Evolutionary conservation across 2,113 vertebrate species (phyloP), one percentile per base, ranked within the genome.

Genomic region (Calyptomena viridis): DNA sequence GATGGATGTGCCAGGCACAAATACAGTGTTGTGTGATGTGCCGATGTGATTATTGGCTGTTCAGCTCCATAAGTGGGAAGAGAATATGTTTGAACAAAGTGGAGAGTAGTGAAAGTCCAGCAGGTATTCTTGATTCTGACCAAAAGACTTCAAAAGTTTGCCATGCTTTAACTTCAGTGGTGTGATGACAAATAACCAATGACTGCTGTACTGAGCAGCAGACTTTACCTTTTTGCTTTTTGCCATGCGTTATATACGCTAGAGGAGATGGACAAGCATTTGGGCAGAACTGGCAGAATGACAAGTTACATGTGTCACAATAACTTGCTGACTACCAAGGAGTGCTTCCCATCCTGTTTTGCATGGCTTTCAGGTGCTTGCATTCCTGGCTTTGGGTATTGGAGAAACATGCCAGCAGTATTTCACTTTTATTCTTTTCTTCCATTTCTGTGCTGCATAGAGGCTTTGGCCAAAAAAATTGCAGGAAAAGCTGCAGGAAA

Each of bases 221-320:
- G 25, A 55, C 67, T 83, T 72, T 2, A 19, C 21, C 0, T 81
- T 46, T 52, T 37, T 30, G n/a, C 40, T 47, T 85, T 67, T 68
- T 46, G 60, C 18, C 5, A 2, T 52, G 47, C 6, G 4, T 67
- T 72, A 8, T 6, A 2, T 87, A 7, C 20, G 28, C n/a, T 72
- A 17, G 9, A 19, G 68, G 13, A 31, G 44, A 6, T 46, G 44
- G 44, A 46, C 9, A 46, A 46, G 44, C 44, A 46, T 46, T 46
- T 74, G 27, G n/a, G 19, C 12, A 68, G 35, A 62, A 49, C 20
- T 42, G 23, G 31, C 19, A 49, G 56, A 44, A 21, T 25, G 33
- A 31, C 30, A 42, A 37, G 22, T 47, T 35, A 8, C 0, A 4
- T 19, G 14, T 40, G 44, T 18, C 25, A 50, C 0, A 0, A 18